phyloP scores from a whole-genome alignment of 30 jellyfish, hydroid and myxozoan species.

The Nemopilema nomurai region DNA sequence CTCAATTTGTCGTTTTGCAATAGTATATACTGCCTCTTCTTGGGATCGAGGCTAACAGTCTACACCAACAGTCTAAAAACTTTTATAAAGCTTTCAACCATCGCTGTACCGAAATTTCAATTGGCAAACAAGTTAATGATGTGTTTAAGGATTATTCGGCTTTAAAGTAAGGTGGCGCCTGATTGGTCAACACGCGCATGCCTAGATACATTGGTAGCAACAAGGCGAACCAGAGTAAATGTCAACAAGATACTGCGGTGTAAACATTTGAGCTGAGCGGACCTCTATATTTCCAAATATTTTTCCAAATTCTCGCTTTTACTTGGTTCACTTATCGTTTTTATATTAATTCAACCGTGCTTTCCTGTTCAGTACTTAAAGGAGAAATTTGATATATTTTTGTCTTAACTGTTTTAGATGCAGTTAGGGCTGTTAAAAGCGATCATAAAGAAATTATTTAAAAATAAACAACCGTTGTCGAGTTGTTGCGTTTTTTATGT shows the following conservation, averaged over 20 bases:
- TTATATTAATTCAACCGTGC: no score
- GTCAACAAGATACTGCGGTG: neutral
- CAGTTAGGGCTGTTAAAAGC: neutral
- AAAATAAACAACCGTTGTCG: neutral
- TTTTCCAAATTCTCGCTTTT: no score
- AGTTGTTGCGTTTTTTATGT: neutral
- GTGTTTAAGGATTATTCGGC: no score
- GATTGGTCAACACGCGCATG: neutral
- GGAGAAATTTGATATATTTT: neutral
- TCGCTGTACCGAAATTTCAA: no score
- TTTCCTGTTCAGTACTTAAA: no score
- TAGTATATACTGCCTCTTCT: no score
- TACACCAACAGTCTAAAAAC: no score
- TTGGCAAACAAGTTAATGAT: no score
- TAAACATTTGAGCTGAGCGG: neutral
- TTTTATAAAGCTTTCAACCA: no score
- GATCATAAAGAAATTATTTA: neutral
- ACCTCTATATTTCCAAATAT: neutral
- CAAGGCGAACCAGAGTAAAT: neutral
- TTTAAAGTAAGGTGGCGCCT: neutral
- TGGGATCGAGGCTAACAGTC: no score
- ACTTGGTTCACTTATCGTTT: no score
- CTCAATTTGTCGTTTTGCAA: no score
- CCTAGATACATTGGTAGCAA: neutral
- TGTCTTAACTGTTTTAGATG: neutral